These are phyloP conservation scores for Epinephelus coioides DNA, from an alignment of 2,797 vertebrate genomes.

Conservation along the genomic window DNA sequence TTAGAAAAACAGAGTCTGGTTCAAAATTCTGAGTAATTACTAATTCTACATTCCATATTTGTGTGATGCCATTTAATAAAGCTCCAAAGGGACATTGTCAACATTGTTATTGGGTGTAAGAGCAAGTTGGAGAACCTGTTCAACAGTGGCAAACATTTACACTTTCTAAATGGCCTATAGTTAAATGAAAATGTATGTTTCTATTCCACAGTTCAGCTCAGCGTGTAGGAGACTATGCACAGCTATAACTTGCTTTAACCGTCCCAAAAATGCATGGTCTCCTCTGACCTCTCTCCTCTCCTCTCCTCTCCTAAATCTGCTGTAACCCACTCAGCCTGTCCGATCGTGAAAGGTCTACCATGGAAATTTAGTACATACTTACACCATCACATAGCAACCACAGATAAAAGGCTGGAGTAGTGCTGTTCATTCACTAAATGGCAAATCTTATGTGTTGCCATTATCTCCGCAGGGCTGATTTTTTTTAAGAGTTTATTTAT, in stretches of 20 bases:
- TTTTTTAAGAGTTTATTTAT: constrained; percentile 35
- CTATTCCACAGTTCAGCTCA: constrained; percentile 4
- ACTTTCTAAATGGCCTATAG: not conserved
- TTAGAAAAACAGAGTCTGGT: not conserved
- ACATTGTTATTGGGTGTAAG: not conserved
- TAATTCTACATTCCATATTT: constrained; percentile 2
- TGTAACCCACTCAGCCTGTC: constrained; percentile 23
- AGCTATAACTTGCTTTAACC: constrained; percentile 20
- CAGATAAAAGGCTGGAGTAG: constrained; percentile 46
- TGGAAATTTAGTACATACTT: constrained; percentile 50
- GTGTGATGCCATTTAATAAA: not conserved
- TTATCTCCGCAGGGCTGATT: constrained; percentile 46
- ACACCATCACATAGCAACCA: constrained; percentile 68
- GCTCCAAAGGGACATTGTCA: not conserved
- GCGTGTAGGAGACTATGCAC: constrained; percentile 1
- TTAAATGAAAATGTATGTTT: constrained; percentile 16
- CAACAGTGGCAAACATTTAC: not conserved
- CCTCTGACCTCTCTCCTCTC: not conserved
- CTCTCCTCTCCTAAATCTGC: constrained; percentile 22
- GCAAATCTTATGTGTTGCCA: constrained; percentile 38
- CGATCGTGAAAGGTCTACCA: constrained; percentile 46
- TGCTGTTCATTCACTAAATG: constrained; percentile 48
- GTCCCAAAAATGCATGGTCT: not conserved
- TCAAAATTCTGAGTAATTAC: not conserved
- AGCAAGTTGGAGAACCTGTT: not conserved